These are phyloP conservation scores for Agapostemon virescens DNA, from an alignment of 2,888 invertebrate species.

Conservation along the genomic window DNA sequence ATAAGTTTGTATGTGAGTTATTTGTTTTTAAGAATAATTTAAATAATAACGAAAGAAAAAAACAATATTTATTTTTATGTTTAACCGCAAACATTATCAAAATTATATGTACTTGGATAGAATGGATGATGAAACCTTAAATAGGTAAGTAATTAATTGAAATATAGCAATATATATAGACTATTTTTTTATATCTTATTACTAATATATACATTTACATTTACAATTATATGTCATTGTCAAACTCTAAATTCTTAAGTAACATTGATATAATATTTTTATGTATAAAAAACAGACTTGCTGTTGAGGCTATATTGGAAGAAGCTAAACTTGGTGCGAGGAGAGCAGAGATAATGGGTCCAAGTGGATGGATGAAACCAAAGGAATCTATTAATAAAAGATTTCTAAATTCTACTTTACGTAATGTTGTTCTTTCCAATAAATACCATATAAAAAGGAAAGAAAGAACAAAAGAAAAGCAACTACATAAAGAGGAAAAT, in stretches of 20 bases:
- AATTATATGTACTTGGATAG: neutral
- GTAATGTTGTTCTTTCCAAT: slow-evolving; percentile 76
- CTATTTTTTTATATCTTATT: neutral
- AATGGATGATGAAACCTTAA: slow-evolving; percentile 76
- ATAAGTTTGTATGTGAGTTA: neutral
- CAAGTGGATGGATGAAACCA: slow-evolving; percentile 78
- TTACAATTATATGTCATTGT: neutral
- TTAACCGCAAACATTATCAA: neutral
- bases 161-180: neutral
- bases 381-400: slow-evolving; percentile 78
- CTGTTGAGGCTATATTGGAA: slow-evolving; percentile 77
- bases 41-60: neutral
- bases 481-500: slow-evolving; percentile 42
- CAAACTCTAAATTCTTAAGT: neutral
- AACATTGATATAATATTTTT: neutral
- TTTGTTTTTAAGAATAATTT: neutral
- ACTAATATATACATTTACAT: neutral
- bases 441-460: slow-evolving; percentile 60
- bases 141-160: slow-evolving; percentile 63
- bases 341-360: slow-evolving; percentile 78
- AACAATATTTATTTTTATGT: neutral
- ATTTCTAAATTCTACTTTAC: slow-evolving; percentile 77
- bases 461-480: slow-evolving; percentile 50
- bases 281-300: slow-evolving; percentile 66
- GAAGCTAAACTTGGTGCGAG: slow-evolving; percentile 77